These are phyloP conservation scores for Tubulanus polymorphus DNA, from an alignment of 2,888 invertebrate species.

Conservation along the genomic window DNA sequence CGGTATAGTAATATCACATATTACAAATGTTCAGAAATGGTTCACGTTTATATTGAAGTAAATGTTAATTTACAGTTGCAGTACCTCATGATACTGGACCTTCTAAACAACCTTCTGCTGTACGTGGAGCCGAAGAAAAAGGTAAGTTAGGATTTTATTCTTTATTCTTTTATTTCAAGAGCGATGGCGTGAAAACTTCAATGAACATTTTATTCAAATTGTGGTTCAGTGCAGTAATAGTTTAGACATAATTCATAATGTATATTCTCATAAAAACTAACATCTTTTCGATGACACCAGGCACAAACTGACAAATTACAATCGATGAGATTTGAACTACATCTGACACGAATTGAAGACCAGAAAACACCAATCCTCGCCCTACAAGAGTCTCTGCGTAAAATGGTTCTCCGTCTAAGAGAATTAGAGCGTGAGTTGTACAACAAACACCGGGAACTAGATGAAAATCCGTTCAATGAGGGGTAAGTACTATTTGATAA, in stretches of 20 bases:
- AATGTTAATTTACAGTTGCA: conserved; percentile 54
- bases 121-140: conserved; percentile 95
- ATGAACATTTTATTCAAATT: too few relatives aligned
- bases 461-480: conserved; percentile 54
- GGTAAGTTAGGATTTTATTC: conserved; percentile 24
- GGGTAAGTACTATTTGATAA: conserved; percentile 14
- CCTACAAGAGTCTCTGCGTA: conserved; percentile 72
- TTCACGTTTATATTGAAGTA: neutral
- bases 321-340: conserved; percentile 89
- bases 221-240: neutral
- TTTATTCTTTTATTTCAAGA: too few relatives aligned
- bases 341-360: conserved; percentile 85
- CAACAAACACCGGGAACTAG: conserved; percentile 73
- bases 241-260: too few relatives aligned
- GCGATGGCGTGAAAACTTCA: too few relatives aligned
- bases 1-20: conserved; percentile 57
- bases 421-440: conserved; percentile 71
- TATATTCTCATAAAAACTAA: neutral
- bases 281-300: neutral
- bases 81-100: conserved; percentile 95
- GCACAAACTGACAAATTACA: conserved; percentile 71
- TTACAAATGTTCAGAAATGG: neutral
- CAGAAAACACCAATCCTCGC: conserved; percentile 87
- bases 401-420: conserved; percentile 57
- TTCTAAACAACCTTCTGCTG: conserved; percentile 92